Conservation (phyloP, 2,888 invertebrate species). For the Eumacrocentrus americanus region DNA sequence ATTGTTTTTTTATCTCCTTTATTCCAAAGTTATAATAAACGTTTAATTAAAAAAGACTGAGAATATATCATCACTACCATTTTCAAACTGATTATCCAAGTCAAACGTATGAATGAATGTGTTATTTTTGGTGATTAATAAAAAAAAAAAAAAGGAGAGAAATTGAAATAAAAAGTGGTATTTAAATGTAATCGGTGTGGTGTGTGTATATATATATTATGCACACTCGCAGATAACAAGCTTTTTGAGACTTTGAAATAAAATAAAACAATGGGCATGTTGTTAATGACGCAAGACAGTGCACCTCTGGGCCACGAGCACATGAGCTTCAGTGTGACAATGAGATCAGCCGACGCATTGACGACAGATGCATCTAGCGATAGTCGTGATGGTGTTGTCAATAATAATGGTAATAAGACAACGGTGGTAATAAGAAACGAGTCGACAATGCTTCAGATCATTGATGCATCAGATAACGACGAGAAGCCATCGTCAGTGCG, state of each 20-base stretch:
- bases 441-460: constrained; percentile 40
- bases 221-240: neutral
- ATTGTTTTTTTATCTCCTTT: neutral
- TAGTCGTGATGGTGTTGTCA: constrained; percentile 32
- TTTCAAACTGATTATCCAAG: too few species aligned
- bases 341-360: constrained; percentile 17
- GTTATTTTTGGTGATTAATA: too few species aligned
- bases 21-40: too few species aligned
- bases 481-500: constrained; percentile 39
- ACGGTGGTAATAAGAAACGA: constrained; percentile 6
- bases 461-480: constrained; percentile 41
- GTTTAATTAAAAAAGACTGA: too few species aligned
- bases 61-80: too few species aligned
- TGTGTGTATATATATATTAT: too few species aligned
- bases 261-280: constrained; percentile 56
- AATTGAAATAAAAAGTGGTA: too few species aligned
- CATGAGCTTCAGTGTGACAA: constrained; percentile 43
- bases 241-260: neutral
- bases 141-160: too few species aligned
- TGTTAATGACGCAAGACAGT: constrained; percentile 53
- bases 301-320: constrained; percentile 43
- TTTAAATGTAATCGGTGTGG: too few species aligned
- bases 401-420: constrained; percentile 31
- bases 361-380: neutral
- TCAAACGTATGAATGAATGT: too few species aligned